Base-by-base conservation (phyloP, 2,888 invertebrate species). In the Esperia sulphurella region DNA sequence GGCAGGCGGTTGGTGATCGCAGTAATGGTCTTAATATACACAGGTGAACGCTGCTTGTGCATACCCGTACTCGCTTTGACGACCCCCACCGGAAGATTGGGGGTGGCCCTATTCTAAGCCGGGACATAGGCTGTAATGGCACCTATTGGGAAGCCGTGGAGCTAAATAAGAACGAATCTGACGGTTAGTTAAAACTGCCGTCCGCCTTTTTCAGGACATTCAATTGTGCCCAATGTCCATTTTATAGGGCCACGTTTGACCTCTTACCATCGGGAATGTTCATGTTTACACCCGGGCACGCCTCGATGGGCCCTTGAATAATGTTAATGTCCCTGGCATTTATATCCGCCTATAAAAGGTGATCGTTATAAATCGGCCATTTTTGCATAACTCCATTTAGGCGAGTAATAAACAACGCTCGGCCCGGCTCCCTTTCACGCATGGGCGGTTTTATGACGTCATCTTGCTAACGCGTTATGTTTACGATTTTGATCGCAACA, bases 401-500 rank as follows among this genome's bases (percentile, higher is more conserved):
- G 31, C 40, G 35, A 48, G 50, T 35, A 51, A 55, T 59, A 56
- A 59, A 57, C 53, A 51, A 41, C 51, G 46, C 43, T 40, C 39
- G 40, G 46, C 47, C 33, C 49, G 46, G n/a, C n/a, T 58, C 57
- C 43, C 49, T 14, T 49, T 58, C 51, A 47, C 51, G 52, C 57
- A 21, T 46, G 39, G 14, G 13, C 12, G 38, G 31, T 21, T 50
- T 48, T 39, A 49, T 55, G 41, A 37, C 37, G 41, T 14, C 46
- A 41, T 56, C 50, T 43, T 31, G 55, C 51, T 50, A 38, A 41
- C 51, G 43, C 30, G 37, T 56, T 54, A 53, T 55, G 53, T 60
- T 63, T 61, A 66, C 47, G 59, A 57, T 53, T 53, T 45, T 50
- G 55, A 59, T 60, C 53, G 48, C 59, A 41, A 45, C 48, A 55